Conservation (phyloP, 2,113 vertebrate species). For the Hoplias malabaricus region DNA sequence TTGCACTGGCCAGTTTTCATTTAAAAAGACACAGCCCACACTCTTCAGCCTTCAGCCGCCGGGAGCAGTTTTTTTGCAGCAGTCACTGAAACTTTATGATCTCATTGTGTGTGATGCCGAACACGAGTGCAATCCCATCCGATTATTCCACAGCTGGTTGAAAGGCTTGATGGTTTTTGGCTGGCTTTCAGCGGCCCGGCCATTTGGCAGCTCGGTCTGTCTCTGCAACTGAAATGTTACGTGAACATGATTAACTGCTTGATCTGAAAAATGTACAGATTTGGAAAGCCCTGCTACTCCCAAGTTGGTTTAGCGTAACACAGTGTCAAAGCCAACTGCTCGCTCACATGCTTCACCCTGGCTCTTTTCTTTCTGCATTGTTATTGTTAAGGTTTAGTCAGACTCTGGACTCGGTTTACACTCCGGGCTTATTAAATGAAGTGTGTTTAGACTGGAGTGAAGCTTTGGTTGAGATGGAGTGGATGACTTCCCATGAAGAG, state of each 20-base stretch:
- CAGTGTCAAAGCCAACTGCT: background rate
- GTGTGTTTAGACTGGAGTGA: background rate
- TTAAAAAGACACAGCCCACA: background rate
- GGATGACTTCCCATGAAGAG: background rate
- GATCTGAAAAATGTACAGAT: slow-evolving; percentile 35
- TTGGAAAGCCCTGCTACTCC: slow-evolving; percentile 10
- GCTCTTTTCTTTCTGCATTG: background rate
- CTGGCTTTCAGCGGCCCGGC: slow-evolving; percentile 27
- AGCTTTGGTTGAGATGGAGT: background rate
- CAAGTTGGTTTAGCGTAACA: background rate
- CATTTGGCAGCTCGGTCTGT: slow-evolving; percentile 30
- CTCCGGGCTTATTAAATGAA: background rate
- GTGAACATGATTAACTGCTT: slow-evolving; percentile 29
- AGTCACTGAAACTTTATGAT: background rate
- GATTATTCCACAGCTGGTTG: slow-evolving; percentile 12
- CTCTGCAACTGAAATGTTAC: slow-evolving; percentile 24
- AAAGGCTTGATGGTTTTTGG: slow-evolving; percentile 20
- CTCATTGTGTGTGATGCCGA: background rate
- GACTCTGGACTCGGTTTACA: slow-evolving; percentile 1
- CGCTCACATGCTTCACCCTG: background rate
- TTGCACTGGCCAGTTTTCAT: background rate
- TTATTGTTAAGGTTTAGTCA: background rate
- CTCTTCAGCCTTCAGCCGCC: background rate
- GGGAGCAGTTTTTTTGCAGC: background rate
- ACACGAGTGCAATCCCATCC: background rate